Conservation (phyloP, 2,888 invertebrate species). For the Morpho achilles region DNA sequence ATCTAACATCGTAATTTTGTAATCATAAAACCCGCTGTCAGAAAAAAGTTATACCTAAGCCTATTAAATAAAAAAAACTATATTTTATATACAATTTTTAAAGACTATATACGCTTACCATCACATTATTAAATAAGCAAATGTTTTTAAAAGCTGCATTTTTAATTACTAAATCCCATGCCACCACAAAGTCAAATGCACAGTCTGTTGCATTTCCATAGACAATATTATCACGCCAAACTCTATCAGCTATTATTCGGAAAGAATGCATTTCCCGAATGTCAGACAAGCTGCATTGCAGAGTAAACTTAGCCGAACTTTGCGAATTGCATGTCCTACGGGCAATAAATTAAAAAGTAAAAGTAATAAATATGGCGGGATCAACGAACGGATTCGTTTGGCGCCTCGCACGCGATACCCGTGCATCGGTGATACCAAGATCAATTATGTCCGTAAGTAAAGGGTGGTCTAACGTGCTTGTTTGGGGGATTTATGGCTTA, state of each 20-base stretch:
- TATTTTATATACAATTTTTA: no score
- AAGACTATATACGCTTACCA: no score
- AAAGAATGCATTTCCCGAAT: slow-evolving; percentile 15
- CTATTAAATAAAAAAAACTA: no score
- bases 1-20: no score
- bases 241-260: slow-evolving; percentile 1
- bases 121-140: no score
- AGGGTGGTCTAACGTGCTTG: slow-evolving; percentile 24
- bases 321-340: slow-evolving; percentile 31
- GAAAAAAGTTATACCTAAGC: no score
- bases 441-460: slow-evolving; percentile 33
- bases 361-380: slow-evolving; percentile 38
- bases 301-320: slow-evolving; percentile 28
- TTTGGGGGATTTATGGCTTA: slow-evolving; percentile 20
- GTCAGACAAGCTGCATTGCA: slow-evolving; percentile 31
- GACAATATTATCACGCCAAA: slow-evolving; percentile 1
- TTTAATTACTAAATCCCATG: no score
- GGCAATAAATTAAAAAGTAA: slow-evolving; percentile 37
- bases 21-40: no score
- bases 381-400: slow-evolving; percentile 35
- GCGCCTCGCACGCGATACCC: slow-evolving; percentile 34
- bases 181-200: no score
- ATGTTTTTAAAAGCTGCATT: no score
- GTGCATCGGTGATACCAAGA: slow-evolving; percentile 28
- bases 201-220: not conserved